These are phyloP conservation scores for Rhabditoides inermis DNA, from an alignment of 2,888 invertebrate genomes.

Conservation along the genomic window DNA sequence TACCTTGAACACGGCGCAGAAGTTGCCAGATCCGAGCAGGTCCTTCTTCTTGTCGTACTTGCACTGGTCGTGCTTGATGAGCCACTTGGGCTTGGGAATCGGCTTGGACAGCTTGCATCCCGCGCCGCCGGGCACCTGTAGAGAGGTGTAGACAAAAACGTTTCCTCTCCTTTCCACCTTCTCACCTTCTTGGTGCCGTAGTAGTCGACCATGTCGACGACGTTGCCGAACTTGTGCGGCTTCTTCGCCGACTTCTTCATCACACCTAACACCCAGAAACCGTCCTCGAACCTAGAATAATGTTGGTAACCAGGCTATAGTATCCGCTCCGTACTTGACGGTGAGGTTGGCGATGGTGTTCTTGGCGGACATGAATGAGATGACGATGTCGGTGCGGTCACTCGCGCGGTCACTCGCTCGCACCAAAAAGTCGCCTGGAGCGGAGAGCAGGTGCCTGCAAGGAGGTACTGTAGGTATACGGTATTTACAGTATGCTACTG, in stretches of 20 bases:
- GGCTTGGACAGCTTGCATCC: not conserved
- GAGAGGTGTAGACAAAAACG: not conserved
- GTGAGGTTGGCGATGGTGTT: slow-evolving; percentile 11
- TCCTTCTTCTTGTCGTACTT: slow-evolving; percentile 9
- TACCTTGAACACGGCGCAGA: slow-evolving; percentile 21
- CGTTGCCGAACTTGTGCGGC: slow-evolving; percentile 9
- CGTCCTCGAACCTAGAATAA: no score
- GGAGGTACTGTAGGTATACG: not conserved
- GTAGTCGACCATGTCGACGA: slow-evolving; percentile 21
- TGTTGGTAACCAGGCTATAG: no score
- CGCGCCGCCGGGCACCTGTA: not conserved
- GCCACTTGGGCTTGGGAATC: not conserved
- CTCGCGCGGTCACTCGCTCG: slow-evolving; percentile 21
- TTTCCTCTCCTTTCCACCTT: not conserved
- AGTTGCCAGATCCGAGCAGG: slow-evolving; percentile 22
- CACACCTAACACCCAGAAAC: no score
- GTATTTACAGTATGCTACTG: not conserved
- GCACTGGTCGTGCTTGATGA: not conserved
- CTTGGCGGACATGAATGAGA: slow-evolving; percentile 12
- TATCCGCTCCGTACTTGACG: slow-evolving; percentile 2
- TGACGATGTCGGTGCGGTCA: slow-evolving; percentile 14
- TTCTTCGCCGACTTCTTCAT: not conserved
- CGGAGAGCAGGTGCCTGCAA: slow-evolving; percentile 11
- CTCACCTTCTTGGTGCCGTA: slow-evolving; percentile 21
- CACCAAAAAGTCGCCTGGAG: slow-evolving; percentile 30